Evolutionary conservation across 2,113 vertebrate species (phyloP).

Genomic region (Andinoacara biseriatus): DNA sequence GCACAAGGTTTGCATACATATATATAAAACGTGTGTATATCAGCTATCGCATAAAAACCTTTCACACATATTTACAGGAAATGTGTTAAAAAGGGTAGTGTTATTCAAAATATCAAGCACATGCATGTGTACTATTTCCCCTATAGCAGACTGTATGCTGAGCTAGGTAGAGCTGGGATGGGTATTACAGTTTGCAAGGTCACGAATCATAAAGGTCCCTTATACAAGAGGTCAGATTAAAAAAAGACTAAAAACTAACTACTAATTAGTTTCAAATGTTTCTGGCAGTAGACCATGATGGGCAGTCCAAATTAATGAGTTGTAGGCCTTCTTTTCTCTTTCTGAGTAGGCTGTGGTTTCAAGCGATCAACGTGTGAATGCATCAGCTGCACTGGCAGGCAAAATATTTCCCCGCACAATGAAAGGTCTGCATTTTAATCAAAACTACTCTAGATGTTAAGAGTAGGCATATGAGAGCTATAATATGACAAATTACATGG

Average conservation of each 20-base stretch:
- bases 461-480: background rate
- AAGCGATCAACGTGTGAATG: background rate
- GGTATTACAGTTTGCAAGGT: background rate
- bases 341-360: background rate
- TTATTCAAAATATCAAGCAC: background rate
- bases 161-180: background rate
- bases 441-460: slow-evolving; percentile 3
- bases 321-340: background rate
- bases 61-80: background rate
- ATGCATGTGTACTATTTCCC: background rate
- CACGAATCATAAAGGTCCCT: background rate
- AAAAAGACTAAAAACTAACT: background rate
- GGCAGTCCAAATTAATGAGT: background rate
- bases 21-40: background rate
- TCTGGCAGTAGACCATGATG: background rate
- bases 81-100: background rate
- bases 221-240: background rate
- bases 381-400: background rate
- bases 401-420: background rate
- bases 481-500: background rate
- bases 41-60: background rate
- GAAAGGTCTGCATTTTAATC: background rate
- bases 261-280: background rate
- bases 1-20: background rate
- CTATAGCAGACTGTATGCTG: background rate